Evolutionary conservation across 2,888 invertebrate genomes (phyloP), one percentile per base, ranked within the genome.

Genomic region (Glaucopsyche alexis): DNA sequence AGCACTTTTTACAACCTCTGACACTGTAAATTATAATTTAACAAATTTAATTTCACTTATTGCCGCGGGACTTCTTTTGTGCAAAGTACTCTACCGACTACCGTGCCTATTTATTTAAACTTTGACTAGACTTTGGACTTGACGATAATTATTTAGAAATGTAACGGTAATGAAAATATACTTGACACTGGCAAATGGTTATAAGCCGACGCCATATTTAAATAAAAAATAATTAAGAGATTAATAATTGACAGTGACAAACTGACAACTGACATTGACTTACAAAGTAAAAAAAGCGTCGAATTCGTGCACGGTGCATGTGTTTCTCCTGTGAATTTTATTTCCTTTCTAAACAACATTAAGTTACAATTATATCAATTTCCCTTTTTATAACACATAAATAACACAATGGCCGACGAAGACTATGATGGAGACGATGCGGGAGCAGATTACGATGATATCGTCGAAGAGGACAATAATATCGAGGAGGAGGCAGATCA

Each of bases 371-470:
- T 55, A 55, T 19, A 55, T 55, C 1, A 19, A 9, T 55, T 42
- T 42, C 42, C 42, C 6, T 1, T 3, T 13, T 38, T 60, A 16
- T 29, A 60, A 19, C 11, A 16, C 7, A 19, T 14, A 69, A 49
- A 14, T 29, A 42, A 29, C 40, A 76, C 3, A 70, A 97, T 97
- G 97, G 97, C 97, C 78, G 98, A 98, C 80, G 97, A 96, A 81
- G 98, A 98, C 85, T 97, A 95, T 80, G 97, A 97, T 81, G 96
- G 95, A 50, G 97, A 97, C 79, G 96, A 89, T 93, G 95, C 80
- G 94, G 97, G 95, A 52, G 98, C 96, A 82, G 98, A 98, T 85
- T 98, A 97, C 83, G 97, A 98, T 79, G 97, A 97, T 81, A 97
- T 97, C 72, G 93, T 88, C 0, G 97, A 97, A 77, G 98, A 97